These are phyloP conservation scores for Phenganax stokvisi DNA, from an alignment of 92 coral and sea anemone species.

Conservation along the genomic window DNA sequence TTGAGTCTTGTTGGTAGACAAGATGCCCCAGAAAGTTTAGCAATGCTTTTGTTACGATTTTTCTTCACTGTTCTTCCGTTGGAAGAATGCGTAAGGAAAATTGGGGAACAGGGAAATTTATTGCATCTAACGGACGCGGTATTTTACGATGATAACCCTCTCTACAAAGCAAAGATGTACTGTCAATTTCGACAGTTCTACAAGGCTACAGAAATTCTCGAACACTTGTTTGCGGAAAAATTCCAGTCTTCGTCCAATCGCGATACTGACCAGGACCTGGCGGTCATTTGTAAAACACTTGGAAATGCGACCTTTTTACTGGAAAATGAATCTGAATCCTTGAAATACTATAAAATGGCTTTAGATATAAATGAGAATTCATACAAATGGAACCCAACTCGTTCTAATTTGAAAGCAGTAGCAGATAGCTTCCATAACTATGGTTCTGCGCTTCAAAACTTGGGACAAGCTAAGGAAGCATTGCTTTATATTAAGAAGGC, in stretches of 20 bases:
- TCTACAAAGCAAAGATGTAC: constrained; percentile 13
- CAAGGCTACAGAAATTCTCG: constrained; percentile 4
- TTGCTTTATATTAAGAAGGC: neutral
- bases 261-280: neutral
- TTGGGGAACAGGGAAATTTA: neutral
- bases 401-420: neutral
- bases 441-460: neutral
- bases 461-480: constrained; percentile 5
- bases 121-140: neutral
- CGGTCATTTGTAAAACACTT: constrained; percentile 9
- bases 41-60: constrained; percentile 4
- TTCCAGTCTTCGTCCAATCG: neutral
- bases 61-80: constrained; percentile 26
- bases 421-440: neutral
- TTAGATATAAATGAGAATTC: neutral
- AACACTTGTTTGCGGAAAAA: neutral
- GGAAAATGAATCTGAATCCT: neutral
- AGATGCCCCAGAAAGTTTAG: neutral
- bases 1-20: neutral
- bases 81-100: neutral
- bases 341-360: constrained; percentile 10
- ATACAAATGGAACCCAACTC: neutral
- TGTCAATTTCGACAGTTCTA: constrained; percentile 9
- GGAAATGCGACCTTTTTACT: constrained; percentile 2
- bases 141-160: constrained; percentile 13